Conservation (phyloP, 2,888 invertebrate species). For the Heliconius cydno region DNA sequence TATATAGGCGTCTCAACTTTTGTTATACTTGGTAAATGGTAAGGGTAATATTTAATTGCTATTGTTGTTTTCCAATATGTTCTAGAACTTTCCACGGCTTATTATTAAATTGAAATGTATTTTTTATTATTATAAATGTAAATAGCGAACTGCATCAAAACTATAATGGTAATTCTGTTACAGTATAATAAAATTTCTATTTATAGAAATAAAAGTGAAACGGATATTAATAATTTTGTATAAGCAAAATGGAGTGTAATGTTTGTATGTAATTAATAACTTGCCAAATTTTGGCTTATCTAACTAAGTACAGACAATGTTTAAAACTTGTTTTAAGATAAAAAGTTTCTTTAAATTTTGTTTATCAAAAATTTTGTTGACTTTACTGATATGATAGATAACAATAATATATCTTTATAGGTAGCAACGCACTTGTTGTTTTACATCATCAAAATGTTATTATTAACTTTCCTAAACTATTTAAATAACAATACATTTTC, state of each 20-base stretch:
- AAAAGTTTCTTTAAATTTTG: neutral
- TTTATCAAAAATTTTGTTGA: neutral
- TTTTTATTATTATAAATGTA: neutral
- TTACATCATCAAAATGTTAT: no score
- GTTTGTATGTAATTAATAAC: neutral
- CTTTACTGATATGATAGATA: neutral
- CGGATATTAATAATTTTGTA: neutral
- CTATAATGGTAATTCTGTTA: neutral
- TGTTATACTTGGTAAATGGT: neutral
- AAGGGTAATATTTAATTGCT: conserved; percentile 12
- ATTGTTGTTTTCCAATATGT: neutral
- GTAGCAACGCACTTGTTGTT: no score
- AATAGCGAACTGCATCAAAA: neutral
- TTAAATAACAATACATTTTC: no score
- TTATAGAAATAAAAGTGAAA: neutral
- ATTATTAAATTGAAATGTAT: neutral
- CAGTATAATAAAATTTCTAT: neutral
- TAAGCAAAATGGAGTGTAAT: neutral
- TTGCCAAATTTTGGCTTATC: conserved; percentile 10
- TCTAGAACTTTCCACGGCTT: neutral
- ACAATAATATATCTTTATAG: neutral
- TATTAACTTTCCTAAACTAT: no score
- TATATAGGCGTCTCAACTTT: conserved; percentile 9
- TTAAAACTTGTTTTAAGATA: conserved; percentile 20
- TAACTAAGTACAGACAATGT: neutral